Percentiles rank a stretch among this genome's conserved stretches.
Evolutionary conservation across 2,113 vertebrate genomes (phyloP).

Genomic region (Jaculus jaculus): DNA sequence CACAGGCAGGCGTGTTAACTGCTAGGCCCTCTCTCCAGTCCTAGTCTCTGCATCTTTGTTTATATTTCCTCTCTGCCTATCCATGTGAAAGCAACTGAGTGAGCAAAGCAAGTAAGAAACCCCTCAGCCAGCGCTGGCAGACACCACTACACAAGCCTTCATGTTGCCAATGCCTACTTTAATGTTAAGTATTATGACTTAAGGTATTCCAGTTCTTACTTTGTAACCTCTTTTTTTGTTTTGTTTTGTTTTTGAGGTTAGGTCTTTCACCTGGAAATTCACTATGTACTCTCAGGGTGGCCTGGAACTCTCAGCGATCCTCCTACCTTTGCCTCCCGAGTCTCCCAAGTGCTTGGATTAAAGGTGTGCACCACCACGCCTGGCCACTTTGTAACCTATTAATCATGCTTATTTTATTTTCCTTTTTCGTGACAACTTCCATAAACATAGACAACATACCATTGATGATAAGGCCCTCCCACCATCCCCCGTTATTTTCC

Average conservation of each 20-base stretch:
- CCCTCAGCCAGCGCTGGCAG: background rate
- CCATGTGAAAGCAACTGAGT: background rate
- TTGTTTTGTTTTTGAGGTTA: background rate
- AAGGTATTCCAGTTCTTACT: background rate
- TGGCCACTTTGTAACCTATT: background rate
- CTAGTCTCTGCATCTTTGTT: background rate
- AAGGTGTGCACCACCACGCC: too few species aligned
- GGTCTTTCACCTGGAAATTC: too few species aligned
- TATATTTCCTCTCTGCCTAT: background rate
- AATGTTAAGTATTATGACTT: background rate
- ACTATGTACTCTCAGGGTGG: too few species aligned
- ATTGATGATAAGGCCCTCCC: too few species aligned
- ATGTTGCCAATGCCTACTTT: background rate
- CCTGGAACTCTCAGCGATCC: too few species aligned
- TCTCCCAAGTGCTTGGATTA: too few species aligned
- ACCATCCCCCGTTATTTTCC: too few species aligned
- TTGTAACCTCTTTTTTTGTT: background rate
- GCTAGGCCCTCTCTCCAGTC: too few species aligned
- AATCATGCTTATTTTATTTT: background rate
- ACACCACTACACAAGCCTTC: background rate
- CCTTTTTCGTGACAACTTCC: background rate
- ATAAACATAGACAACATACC: too few species aligned
- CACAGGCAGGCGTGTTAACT: too few species aligned
- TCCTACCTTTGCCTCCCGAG: too few species aligned
- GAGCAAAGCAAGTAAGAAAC: background rate